Evolutionary conservation across 2,113 vertebrate genomes (phyloP).

Genomic region (Setophaga coronata): DNA sequence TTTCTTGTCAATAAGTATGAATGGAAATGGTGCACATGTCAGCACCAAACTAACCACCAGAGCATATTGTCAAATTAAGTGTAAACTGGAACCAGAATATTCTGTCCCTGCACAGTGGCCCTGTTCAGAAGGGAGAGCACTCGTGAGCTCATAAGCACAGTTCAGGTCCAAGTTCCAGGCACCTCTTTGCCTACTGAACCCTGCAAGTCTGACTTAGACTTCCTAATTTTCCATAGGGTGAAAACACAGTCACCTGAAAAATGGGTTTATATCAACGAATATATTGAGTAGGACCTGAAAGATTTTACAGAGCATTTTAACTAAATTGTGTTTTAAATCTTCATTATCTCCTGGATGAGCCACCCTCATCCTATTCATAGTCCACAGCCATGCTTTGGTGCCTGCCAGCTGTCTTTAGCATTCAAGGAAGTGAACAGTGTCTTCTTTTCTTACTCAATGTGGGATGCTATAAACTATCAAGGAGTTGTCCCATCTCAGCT

Average conservation of each 20-base stretch:
- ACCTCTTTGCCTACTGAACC: neutral
- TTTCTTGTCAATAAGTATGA: neutral
- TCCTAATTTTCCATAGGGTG: neutral
- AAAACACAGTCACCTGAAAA: neutral
- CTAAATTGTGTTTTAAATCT: neutral
- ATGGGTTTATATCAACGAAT: neutral
- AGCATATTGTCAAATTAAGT: neutral
- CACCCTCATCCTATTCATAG: neutral
- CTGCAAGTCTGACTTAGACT: neutral
- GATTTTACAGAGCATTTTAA: neutral
- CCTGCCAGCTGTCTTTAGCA: neutral
- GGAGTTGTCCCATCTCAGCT: neutral
- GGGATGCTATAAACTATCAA: neutral
- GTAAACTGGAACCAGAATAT: neutral
- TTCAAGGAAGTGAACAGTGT: neutral
- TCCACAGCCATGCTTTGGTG: neutral
- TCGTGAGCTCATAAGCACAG: neutral
- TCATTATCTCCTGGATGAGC: neutral
- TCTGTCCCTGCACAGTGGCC: neutral
- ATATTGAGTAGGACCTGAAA: neutral
- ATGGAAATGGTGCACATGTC: rapidly evolving
- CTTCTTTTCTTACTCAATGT: neutral
- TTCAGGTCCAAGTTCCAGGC: neutral
- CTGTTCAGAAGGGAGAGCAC: neutral
- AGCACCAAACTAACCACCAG: neutral